Conservation (phyloP, 2,797 vertebrate genomes). For the Choloepus didactylus region DNA sequence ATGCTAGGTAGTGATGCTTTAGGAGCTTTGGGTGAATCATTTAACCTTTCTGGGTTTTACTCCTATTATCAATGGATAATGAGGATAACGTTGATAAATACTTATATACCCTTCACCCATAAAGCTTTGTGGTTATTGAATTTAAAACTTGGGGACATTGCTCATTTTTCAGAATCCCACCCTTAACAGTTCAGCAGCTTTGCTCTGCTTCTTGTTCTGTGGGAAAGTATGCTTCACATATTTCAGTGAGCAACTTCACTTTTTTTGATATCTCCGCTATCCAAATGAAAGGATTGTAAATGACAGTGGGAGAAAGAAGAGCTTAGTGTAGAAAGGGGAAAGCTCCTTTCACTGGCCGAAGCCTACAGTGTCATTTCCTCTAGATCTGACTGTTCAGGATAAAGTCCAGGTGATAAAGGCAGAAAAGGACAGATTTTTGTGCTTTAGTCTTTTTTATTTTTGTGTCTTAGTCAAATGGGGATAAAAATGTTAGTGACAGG, state of each 20-base stretch:
- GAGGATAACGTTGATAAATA: background rate
- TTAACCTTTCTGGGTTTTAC: slow-evolving; percentile 9
- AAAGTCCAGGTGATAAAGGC: background rate
- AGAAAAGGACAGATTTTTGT: background rate
- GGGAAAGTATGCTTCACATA: background rate
- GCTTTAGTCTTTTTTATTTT: background rate
- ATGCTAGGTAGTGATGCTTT: background rate
- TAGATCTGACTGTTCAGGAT: background rate
- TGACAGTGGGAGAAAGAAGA: background rate
- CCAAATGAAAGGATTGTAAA: background rate
- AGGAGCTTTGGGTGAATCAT: background rate
- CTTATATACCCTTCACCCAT: background rate
- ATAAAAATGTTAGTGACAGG: background rate
- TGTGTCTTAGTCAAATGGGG: background rate
- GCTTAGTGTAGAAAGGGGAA: background rate
- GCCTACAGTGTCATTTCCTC: background rate
- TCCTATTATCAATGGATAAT: background rate
- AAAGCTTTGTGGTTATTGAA: background rate
- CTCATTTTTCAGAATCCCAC: slow-evolving; percentile 5
- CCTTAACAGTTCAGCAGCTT: background rate
- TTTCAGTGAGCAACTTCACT: background rate
- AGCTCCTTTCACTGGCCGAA: background rate
- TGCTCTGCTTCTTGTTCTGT: background rate
- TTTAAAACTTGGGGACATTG: background rate
- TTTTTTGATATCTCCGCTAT: background rate